Conservation (phyloP, 2,888 invertebrate species). For the Orchestes rusci region DNA sequence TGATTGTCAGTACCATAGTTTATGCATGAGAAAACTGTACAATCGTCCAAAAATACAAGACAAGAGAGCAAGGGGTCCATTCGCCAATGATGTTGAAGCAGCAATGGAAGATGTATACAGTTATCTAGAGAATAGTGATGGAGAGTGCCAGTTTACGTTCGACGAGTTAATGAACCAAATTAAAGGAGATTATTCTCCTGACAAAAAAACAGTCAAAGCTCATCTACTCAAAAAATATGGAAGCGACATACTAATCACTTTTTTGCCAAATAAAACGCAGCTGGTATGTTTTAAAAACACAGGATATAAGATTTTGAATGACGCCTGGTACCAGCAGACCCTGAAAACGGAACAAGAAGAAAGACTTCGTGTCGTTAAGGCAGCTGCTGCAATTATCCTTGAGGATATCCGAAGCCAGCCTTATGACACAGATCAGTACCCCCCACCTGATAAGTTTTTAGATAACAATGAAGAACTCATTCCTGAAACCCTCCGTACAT, state of each 20-base stretch:
- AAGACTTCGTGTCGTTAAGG: constrained; percentile 22
- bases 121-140: background rate
- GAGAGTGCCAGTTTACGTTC: background rate
- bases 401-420: constrained; percentile 15
- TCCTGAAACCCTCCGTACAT: constrained; percentile 5
- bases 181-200: constrained; percentile 10
- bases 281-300: constrained; percentile 12
- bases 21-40: constrained; percentile 3
- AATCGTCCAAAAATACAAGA: constrained; percentile 5
- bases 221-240: constrained; percentile 14
- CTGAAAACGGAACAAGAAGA: constrained; percentile 13
- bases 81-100: constrained; percentile 19
- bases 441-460: constrained; percentile 13
- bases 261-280: constrained; percentile 2
- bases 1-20: background rate
- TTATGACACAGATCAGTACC: constrained; percentile 6
- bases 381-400: constrained; percentile 26
- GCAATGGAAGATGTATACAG: constrained; percentile 23
- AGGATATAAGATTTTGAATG: constrained; percentile 12
- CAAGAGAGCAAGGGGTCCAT: constrained; percentile 2
- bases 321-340: constrained; percentile 11
- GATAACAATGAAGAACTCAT: constrained; percentile 5
- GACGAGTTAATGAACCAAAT: background rate
- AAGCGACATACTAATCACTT: constrained; percentile 11
- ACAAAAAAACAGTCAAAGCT: constrained; percentile 12